Conservation (phyloP, 2,797 vertebrate genomes). For the Alosa sapidissima region DNA sequence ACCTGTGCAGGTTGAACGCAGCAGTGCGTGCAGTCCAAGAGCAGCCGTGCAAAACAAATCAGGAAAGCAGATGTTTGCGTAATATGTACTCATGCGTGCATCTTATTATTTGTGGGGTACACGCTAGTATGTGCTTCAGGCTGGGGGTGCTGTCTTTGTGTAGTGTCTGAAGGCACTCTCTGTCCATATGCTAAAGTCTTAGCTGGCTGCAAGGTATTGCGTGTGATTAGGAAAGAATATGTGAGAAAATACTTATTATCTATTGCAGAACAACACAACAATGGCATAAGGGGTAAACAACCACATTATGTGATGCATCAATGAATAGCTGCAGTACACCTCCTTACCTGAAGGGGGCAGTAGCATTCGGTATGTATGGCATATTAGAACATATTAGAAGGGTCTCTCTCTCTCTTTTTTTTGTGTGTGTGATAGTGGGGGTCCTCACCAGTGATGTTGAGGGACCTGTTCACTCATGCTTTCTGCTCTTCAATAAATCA, state of each 20-base stretch:
- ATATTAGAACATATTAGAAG: too few relatives aligned
- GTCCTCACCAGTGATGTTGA: background rate
- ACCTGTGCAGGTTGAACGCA: background rate
- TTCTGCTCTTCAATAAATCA: background rate
- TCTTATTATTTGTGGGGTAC: background rate
- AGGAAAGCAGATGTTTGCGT: slow-evolving; percentile 15
- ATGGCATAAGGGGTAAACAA: background rate
- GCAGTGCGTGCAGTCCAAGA: slow-evolving; percentile 3
- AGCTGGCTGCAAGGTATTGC: background rate
- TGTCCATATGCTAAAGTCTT: background rate
- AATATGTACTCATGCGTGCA: background rate
- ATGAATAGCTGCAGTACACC: background rate
- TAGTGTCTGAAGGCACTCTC: background rate
- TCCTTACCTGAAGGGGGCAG: slow-evolving; percentile 3
- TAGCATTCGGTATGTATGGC: background rate
- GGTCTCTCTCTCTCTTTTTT: background rate
- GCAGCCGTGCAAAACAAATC: slow-evolving; percentile 10
- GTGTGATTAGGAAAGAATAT: background rate
- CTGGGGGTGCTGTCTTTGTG: background rate
- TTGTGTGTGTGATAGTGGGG: background rate
- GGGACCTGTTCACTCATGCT: background rate
- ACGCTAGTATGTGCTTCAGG: background rate
- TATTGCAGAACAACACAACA: too few relatives aligned
- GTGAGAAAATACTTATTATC: background rate
- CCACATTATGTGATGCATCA: background rate